Evolutionary conservation across 2,888 invertebrate genomes (phyloP), one percentile per base, ranked within the genome.

Genomic region (Steinernema scapterisci): DNA sequence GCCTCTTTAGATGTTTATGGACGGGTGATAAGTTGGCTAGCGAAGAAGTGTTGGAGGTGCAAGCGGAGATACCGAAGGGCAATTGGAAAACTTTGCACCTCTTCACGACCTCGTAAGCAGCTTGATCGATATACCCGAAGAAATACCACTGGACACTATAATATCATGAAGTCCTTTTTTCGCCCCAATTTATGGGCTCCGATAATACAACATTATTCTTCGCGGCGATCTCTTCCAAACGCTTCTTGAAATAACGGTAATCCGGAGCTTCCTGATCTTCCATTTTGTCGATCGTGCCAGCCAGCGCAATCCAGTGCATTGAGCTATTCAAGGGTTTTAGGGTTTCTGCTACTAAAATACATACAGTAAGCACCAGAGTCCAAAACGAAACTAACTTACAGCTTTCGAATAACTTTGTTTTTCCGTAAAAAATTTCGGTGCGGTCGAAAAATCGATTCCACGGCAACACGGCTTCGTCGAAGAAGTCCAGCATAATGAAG

Each of bases 51-150:
- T 21, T 2, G 25, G 27, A 63, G 31, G 63, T 63, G 63, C 6
- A 1, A 63, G 27, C 11, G 63, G 63, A 27, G 63, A 63, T 63
- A 31, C 31, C 63, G 31, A 63, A 31, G 31, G 63, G 63, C 63
- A 31, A 63, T 63, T 31, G 31, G 16, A 27, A 11, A 31, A 63
- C 63, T 63, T 63, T 11, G 16, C 63, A 63, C 63, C 11, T 27
- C 25, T 25, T 31, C 38, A 63, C 38, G 63, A 63, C 63, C 63
- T 63, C 63, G 38, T 63, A 63, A 63, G 63, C 63, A 54, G 63
- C 31, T 31, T 27, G 25, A 27, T 63, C 63, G 63, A 63, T 63
- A 63, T 38, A 44, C n/a, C n/a, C n/a, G n/a, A n/a, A n/a, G n/a
- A n/a, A n/a, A n/a, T n/a, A 16, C 5, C 19, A 19, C 45, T 44